Evolutionary conservation across 2,113 vertebrate species (phyloP).

Genomic region (Nasalis larvatus): DNA sequence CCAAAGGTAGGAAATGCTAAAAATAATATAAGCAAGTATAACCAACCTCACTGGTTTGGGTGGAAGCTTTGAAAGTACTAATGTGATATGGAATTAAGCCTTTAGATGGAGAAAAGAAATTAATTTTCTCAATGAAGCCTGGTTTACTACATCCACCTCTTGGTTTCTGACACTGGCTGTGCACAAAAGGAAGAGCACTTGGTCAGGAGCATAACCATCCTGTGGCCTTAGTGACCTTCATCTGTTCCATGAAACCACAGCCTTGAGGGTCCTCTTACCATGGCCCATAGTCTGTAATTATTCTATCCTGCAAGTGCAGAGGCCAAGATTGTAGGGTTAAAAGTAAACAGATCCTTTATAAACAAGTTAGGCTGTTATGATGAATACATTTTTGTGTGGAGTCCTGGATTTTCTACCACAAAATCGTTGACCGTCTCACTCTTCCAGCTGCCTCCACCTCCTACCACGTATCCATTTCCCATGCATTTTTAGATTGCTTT

Average conservation of each 20-base stretch:
- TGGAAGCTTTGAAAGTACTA: neutral
- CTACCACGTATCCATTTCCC: neutral
- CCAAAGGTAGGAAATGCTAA: neutral
- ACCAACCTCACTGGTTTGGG: neutral
- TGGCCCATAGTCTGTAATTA: accelerated
- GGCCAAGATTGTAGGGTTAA: neutral
- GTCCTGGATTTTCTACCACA: neutral
- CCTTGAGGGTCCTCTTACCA: neutral
- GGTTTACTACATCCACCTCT: neutral
- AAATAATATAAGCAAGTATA: neutral
- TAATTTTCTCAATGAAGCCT: neutral
- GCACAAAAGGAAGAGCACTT: neutral
- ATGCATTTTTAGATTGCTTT: neutral
- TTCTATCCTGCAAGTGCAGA: neutral
- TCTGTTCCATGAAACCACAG: neutral
- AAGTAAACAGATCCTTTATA: neutral
- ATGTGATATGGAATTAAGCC: neutral
- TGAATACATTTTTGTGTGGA: neutral
- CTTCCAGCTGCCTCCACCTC: neutral
- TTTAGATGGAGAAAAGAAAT: neutral
- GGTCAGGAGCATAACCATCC: neutral
- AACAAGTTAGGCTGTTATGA: neutral
- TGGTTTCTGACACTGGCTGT: neutral
- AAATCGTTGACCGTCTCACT: neutral
- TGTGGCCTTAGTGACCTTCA: neutral